These are phyloP conservation scores for Venustaconcha ellipsiformis DNA, from an alignment of 1,140 invertebrate species.

Conservation along the genomic window DNA sequence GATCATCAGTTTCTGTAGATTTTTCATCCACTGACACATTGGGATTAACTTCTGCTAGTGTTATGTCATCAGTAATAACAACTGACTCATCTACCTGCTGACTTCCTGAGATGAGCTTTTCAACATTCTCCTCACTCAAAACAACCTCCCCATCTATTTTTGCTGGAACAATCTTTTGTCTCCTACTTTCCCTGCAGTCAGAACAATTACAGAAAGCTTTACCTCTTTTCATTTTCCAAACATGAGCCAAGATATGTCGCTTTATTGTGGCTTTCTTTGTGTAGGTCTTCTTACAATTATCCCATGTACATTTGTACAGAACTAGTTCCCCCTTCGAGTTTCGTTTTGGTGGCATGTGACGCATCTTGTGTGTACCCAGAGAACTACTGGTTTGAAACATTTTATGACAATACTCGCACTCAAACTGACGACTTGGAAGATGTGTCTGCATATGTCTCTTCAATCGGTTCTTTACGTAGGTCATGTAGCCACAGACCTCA, in stretches of 20 bases:
- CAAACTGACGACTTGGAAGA: slow-evolving; percentile 15
- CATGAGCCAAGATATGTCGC: slow-evolving; percentile 19
- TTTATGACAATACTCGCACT: slow-evolving; percentile 19
- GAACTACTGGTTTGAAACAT: slow-evolving; percentile 27
- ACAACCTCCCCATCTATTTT: no score
- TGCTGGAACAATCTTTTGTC: not conserved
- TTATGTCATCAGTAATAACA: no score
- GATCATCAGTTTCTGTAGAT: no score
- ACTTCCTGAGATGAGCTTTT: no score
- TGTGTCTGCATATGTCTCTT: slow-evolving; percentile 23
- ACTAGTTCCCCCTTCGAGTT: slow-evolving; percentile 16
- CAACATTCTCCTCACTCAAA: no score
- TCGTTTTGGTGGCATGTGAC: slow-evolving; percentile 14
- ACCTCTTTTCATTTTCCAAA: slow-evolving; percentile 24
- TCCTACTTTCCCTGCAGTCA: slow-evolving; percentile 10
- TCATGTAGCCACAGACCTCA: slow-evolving; percentile 10
- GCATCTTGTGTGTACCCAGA: slow-evolving; percentile 24
- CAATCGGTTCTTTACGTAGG: slow-evolving; percentile 15
- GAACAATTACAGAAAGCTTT: slow-evolving; percentile 25
- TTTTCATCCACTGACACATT: no score
- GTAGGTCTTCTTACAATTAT: slow-evolving; percentile 18
- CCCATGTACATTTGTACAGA: slow-evolving; percentile 10
- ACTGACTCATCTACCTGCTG: no score
- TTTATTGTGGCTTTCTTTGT: slow-evolving; percentile 26
- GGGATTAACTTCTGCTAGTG: no score